Evolutionary conservation across 1,140 invertebrate genomes (phyloP).

Genomic region (Dendroctonus valens): DNA sequence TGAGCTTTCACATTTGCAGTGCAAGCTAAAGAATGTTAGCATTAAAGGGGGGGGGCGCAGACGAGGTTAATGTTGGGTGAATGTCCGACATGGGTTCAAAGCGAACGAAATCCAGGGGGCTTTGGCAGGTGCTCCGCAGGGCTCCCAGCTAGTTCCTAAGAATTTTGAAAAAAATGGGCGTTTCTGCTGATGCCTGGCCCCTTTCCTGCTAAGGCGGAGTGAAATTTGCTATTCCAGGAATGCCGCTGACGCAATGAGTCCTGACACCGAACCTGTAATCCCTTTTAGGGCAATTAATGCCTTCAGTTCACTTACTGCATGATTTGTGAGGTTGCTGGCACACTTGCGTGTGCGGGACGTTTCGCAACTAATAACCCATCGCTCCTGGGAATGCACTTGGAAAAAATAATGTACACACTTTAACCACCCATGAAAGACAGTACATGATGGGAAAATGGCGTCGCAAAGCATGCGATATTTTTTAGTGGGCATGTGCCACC

Average conservation of each 20-base stretch:
- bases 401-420: slow-evolving; percentile 38
- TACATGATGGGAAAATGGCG: slow-evolving; percentile 26
- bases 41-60: too few relatives aligned
- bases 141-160: not conserved
- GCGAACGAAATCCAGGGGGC: too few relatives aligned
- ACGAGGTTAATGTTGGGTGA: too few relatives aligned
- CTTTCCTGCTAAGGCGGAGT: too few relatives aligned
- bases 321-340: slow-evolving; percentile 39
- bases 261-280: not conserved
- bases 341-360: slow-evolving; percentile 45
- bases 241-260: not conserved
- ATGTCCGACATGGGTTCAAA: too few relatives aligned
- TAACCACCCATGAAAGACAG: slow-evolving; percentile 33
- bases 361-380: slow-evolving; percentile 40
- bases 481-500: too few relatives aligned
- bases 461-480: not conserved
- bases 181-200: too few relatives aligned
- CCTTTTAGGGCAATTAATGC: slow-evolving; percentile 4
- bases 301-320: slow-evolving; percentile 42
- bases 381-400: slow-evolving; percentile 15
- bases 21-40: too few relatives aligned
- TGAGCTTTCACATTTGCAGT: too few relatives aligned
- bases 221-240: not conserved
- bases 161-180: not conserved
- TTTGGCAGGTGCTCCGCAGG: too few relatives aligned